Percentiles rank a stretch among this genome's conserved stretches.
Evolutionary conservation across 2,797 vertebrate species (phyloP).

Genomic region (Bufotes viridis): DNA sequence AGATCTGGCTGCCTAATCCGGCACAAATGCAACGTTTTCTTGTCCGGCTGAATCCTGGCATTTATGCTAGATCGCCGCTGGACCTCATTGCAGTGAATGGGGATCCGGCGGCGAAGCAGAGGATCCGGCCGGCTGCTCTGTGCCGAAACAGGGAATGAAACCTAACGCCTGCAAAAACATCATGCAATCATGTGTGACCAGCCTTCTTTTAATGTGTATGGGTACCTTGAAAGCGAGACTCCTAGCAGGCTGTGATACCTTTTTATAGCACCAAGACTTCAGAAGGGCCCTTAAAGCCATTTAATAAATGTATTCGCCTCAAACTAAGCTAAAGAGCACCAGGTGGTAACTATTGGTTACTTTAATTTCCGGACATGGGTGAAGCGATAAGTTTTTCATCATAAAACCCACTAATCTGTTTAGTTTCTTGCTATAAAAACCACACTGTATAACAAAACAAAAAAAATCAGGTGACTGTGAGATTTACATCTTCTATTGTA

Average conservation of each 20-base stretch:
- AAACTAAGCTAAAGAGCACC: neutral
- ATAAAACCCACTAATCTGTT: neutral
- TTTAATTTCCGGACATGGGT: neutral
- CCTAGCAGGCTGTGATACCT: constrained; percentile 38
- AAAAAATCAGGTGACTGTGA: neutral
- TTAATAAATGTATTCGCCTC: constrained; percentile 12
- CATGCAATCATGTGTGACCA: neutral
- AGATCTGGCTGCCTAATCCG: too few species aligned
- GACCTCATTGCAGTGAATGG: too few species aligned
- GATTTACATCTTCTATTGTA: neutral
- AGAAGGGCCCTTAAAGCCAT: constrained; percentile 31
- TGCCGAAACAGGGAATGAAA: too few species aligned
- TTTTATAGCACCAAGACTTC: constrained; percentile 13
- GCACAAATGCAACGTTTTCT: too few species aligned
- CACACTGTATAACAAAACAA: neutral
- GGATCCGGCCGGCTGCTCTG: too few species aligned
- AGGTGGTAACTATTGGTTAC: neutral
- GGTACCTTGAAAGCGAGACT: neutral
- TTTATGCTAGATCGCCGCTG: too few species aligned
- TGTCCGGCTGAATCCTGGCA: too few species aligned
- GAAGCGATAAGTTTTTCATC: neutral
- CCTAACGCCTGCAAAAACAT: neutral
- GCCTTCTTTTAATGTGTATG: neutral
- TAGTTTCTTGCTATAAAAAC: neutral
- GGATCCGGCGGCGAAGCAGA: too few species aligned